Evolutionary conservation across 2,888 invertebrate species (phyloP), one percentile per base, ranked within the genome.

Genomic region (Lasioglossum calceatum): DNA sequence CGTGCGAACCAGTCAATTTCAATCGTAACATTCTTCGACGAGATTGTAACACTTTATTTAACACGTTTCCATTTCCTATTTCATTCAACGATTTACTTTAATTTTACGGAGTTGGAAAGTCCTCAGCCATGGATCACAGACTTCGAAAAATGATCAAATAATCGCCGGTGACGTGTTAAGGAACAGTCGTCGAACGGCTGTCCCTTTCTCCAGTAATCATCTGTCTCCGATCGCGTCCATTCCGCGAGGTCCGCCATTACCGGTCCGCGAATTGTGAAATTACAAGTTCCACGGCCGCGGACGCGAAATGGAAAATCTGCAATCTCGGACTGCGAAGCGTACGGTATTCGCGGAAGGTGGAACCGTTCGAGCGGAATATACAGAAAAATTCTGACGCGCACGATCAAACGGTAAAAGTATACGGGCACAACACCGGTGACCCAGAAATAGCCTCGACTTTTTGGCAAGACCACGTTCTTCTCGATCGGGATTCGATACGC

Each of bases 391-490:
- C 32, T 58, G 47, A 54, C 36, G 67, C 77, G 23, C 61, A 74
- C 74, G 36, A 23, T 36, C 27, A 36, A 54, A 54, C 67, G 83
- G 74, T 67, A 84, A 82, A 84, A 82, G 82, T 82, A 82, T 54
- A 54, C 77, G 36, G 58, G 44, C 67, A 32, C 39, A 42, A 54
- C 54, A 54, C 50, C 47, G 36, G 74, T 71, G 23, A 50, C 71
- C 78, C 75, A 79, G 71, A 85, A 79, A 85, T 85, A 85, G 61
- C 75, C 61, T 44, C 84, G 71, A 36, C 67, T 75, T 79, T 85
- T 85, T 85, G 83, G 83, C 77, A 73, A 73, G 71, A 19, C 64
- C 36, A 27, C 73, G 50, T 27, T 71, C 72, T 58, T 7, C 23
- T 50, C 36, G 44, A 67, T 78, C 64, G 36, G 42, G 67, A 47